Evolutionary conservation across 2,113 vertebrate genomes (phyloP).

Genomic region (Poicephalus gulielmi): DNA sequence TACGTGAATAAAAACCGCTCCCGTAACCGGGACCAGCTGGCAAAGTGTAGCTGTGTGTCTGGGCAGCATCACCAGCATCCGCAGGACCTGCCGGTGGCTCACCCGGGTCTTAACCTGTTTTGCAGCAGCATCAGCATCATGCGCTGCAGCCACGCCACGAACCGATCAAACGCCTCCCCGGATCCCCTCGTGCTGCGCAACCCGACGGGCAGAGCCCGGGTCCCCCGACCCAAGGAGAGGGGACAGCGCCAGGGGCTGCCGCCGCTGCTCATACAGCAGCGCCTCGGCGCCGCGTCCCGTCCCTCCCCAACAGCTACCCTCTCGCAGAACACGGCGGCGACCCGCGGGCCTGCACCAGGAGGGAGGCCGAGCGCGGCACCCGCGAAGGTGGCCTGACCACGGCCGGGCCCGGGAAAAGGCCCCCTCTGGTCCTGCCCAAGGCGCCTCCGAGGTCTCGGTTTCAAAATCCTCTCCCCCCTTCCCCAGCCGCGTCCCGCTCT

Average conservation of each 20-base stretch:
- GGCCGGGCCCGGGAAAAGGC: neutral
- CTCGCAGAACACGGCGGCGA: neutral
- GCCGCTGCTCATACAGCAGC: neutral
- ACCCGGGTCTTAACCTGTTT: neutral
- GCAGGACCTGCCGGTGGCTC: neutral
- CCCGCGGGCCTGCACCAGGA: neutral
- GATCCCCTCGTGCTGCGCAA: too few relatives aligned
- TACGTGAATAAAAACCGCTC: fast-evolving
- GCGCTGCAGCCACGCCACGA: neutral
- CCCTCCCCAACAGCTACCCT: neutral
- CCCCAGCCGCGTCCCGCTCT: neutral
- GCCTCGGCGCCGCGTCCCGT: neutral
- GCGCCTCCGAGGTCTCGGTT: neutral
- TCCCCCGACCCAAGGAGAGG: neutral
- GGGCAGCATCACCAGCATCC: neutral
- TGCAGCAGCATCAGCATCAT: neutral
- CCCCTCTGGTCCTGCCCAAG: neutral
- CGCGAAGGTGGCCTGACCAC: neutral
- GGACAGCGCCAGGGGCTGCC: neutral
- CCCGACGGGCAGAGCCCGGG: neutral
- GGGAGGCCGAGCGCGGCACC: neutral
- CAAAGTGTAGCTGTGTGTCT: fast-evolving
- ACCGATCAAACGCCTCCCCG: neutral
- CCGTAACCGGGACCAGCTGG: fast-evolving
- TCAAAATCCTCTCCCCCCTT: neutral